phyloP scores from a whole-genome alignment of 1,140 invertebrate genomes.

The Stenopsyche tienmushanensis region DNA sequence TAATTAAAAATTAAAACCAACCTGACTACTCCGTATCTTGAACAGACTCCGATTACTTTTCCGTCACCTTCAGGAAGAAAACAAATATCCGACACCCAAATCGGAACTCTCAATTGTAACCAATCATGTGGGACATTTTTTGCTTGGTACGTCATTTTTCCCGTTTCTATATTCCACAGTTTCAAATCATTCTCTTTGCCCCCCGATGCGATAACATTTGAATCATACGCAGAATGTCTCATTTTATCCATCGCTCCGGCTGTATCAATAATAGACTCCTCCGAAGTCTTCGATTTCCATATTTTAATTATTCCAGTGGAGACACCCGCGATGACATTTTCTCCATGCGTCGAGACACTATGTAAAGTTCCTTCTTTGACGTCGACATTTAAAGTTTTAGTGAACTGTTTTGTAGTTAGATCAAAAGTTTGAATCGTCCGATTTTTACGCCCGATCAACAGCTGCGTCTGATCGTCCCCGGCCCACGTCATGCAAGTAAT shows the following conservation, averaged over 20 bases:
- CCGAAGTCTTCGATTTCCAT: constrained; percentile 47
- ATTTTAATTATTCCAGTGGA: constrained; percentile 47
- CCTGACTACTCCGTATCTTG: constrained; percentile 70
- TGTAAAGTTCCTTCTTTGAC: constrained; percentile 26
- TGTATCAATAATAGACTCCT: constrained; percentile 41
- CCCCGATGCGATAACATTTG: constrained; percentile 48
- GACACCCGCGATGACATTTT: constrained; percentile 18
- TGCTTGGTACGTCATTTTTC: constrained; percentile 50
- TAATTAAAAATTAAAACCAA: constrained; percentile 30
- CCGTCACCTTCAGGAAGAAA: constrained; percentile 60
- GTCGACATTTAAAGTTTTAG: constrained; percentile 13
- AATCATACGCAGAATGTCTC: constrained; percentile 48
- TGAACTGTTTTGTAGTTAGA: constrained; percentile 16
- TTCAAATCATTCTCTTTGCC: constrained; percentile 61
- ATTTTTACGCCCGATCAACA: constrained; percentile 62
- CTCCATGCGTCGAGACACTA: constrained; percentile 20
- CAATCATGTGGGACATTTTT: constrained; percentile 71
- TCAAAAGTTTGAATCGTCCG: constrained; percentile 32
- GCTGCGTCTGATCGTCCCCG: constrained; percentile 63
- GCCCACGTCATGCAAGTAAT: constrained; percentile 72
- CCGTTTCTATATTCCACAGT: constrained; percentile 53
- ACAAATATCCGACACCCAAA: constrained; percentile 73
- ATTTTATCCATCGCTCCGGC: constrained; percentile 50
- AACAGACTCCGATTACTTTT: constrained; percentile 62
- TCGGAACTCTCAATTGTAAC: constrained; percentile 72